Base-by-base conservation (phyloP, 2,113 vertebrate species). In the Psephotus haematonotus region DNA sequence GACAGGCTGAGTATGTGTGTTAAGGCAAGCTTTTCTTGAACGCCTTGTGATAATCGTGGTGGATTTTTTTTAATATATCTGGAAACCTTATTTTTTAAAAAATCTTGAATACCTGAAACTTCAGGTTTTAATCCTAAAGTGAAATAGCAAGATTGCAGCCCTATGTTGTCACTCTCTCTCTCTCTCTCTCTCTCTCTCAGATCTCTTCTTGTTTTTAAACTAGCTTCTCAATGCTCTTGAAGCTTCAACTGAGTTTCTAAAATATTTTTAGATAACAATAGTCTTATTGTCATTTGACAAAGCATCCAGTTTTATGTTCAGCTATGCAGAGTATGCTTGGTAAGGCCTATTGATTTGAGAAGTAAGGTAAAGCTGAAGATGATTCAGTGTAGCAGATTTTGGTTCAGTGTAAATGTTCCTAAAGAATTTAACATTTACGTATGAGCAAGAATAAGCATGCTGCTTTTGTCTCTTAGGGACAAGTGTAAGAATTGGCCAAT, bases 291-390 rank as follows among this genome's bases (percentile, higher is more conserved):
- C 29, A 11, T 70, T 94, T 88, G 43, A 63, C 9, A 85, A 63
- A 46, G 57, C 29, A 68, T 63, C 50, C 22, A 4, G 31, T 92
- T 94, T 83, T 83, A 63, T 11, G 17, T 62, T 55, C n/a, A 77
- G 41, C 67, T 92, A 1, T 92, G 52, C 41, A 27, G 55, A 67
- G 29, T 74, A 23, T 90, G 15, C 91, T 75, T 83, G 78, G 81
- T 81, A 81, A 95, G 65, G 53, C 75, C 67, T 87, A 47, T 77
- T 92, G 64, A 87, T 93, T 92, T 94, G 80, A 95, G 47, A 96
- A 92, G 83, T 80, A 89, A 95, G 80, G 86, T 94, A 64, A 86
- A 97, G 68, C 90, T 95, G 95, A 92, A 95, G 88, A 92, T 91
- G 84, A 95, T 95, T 86, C 95, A 90, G 47, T 79, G 59, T 95